Evolutionary conservation across 2,113 vertebrate genomes (phyloP), one percentile per base, ranked within the genome.

Genomic region (Parotia lawesii): DNA sequence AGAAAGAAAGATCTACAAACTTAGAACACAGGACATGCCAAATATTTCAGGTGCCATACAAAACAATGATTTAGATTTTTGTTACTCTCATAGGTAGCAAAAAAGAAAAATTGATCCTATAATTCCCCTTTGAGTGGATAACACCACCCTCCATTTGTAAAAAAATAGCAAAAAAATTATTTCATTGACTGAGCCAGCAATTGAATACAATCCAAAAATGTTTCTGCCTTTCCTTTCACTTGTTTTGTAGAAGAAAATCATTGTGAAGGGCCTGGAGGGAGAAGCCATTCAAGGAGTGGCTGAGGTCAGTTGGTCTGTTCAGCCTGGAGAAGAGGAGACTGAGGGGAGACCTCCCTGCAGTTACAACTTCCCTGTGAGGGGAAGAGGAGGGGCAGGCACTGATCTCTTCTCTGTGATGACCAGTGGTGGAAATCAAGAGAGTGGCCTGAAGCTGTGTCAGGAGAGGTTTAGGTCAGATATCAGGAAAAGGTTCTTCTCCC

Each of bases 361-460:
- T 5, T 17, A n/a, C 19, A 70, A 0, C 19, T 61, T 19, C 16
- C 35, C 7, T 1, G 3, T 15, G 33, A 73, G 37, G 15, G 12
- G 5, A 51, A 28, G 2, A 57, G 44, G 8, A 65, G 31, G 22
- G 15, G 15, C 27, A 65, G 33, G 2, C 22, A 65, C 37, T 19
- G 15, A 48, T 37, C 42, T 40, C 11, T 42, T 0, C 22, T 62
- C 35, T n/a, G 0, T 14, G 27, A 19, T 44, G 15, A 6, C 38
- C 29, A 28, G 44, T 2, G 71, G 31, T 1, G 24, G 44, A 9
- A n/a, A 8, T 1, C 0, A 0, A 14, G 11, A 2, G 5, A 71
- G 4, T 6, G 7, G 4, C 13, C 13, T 54, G 35, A 54, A 35
- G 7, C 1, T 35, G 10, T 4, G 14, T 25, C 5, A 64, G 31